These are phyloP conservation scores for Pangasius djambal DNA, from an alignment of 2,797 vertebrate genomes.

Conservation along the genomic window DNA sequence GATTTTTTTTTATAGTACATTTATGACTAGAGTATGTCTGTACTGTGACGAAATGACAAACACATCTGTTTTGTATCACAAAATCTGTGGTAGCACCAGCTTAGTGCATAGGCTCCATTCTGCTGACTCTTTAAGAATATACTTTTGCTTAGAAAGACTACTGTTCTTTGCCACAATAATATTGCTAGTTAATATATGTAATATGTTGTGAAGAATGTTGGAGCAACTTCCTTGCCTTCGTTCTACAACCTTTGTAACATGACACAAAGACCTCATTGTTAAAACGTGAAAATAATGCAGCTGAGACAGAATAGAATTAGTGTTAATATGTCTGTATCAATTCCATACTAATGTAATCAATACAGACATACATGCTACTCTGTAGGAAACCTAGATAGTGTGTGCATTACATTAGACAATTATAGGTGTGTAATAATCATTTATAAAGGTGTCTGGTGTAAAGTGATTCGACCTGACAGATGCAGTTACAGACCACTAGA, in stretches of 20 bases:
- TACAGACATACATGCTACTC: background rate
- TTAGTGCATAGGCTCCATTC: background rate
- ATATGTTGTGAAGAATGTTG: constrained; percentile 1
- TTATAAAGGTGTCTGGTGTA: constrained; percentile 22
- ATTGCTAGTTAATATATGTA: constrained; percentile 1
- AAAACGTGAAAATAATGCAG: constrained; percentile 1
- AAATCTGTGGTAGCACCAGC: background rate
- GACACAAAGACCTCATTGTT: constrained; percentile 19
- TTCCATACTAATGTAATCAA: background rate
- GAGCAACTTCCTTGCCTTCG: background rate
- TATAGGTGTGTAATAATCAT: background rate
- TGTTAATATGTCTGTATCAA: constrained; percentile 6
- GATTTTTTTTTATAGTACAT: constrained; percentile 1
- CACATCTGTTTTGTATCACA: background rate
- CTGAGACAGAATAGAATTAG: background rate
- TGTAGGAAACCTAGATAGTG: background rate
- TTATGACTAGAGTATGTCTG: background rate
- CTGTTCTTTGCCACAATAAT: background rate
- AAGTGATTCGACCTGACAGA: background rate
- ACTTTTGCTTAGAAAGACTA: constrained; percentile 4
- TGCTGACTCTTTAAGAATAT: constrained; percentile 11
- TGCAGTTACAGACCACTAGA: constrained; percentile 33
- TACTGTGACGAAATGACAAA: background rate
- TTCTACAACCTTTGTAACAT: background rate
- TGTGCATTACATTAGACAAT: constrained; percentile 13